Evolutionary conservation across 2,113 vertebrate species (phyloP).

Genomic region (Ellobius talpinus): DNA sequence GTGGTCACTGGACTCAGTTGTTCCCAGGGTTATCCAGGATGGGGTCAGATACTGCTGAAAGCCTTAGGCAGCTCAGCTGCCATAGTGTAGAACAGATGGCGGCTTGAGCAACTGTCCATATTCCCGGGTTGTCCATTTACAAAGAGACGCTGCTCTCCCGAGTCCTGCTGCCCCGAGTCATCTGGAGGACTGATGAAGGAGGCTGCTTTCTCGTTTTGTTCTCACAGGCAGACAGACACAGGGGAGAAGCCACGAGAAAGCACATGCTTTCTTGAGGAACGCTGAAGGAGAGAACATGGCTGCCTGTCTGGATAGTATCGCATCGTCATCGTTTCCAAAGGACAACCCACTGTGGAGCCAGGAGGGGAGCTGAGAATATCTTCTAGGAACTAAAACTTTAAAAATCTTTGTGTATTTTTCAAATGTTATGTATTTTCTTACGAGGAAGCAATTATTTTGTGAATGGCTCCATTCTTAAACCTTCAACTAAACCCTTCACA

Average conservation of each 20-base stretch:
- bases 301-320: background rate
- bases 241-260: background rate
- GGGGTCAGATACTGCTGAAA: background rate
- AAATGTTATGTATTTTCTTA: background rate
- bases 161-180: background rate
- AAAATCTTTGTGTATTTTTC: background rate
- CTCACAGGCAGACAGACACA: background rate
- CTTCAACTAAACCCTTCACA: background rate
- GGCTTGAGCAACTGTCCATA: background rate
- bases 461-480: background rate
- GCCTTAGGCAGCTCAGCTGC: background rate
- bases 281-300: background rate
- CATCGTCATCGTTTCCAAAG: background rate
- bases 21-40: background rate
- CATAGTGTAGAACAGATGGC: background rate
- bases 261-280: no score
- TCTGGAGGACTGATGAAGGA: background rate
- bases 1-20: background rate
- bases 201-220: background rate
- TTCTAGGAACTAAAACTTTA: background rate
- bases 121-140: no score
- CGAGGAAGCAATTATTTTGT: background rate
- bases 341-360: background rate
- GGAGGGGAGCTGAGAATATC: background rate
- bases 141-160: no score